Percentiles rank a stretch among this genome's conserved stretches.
phyloP scores from a whole-genome alignment of 1,140 invertebrate genomes.

The Oppia nitens region DNA sequence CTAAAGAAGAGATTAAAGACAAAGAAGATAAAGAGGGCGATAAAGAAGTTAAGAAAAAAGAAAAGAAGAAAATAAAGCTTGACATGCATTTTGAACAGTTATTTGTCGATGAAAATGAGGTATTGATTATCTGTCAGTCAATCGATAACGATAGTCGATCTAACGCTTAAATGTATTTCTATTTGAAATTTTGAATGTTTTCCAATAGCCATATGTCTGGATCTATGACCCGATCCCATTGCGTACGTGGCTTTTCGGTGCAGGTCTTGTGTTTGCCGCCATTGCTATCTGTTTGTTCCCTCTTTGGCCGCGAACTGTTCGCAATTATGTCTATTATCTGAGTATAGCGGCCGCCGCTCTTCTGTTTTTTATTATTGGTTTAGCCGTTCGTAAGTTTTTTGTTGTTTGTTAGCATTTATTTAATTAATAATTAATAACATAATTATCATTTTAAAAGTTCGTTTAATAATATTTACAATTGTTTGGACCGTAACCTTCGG shows the following conservation, averaged over 20 bases:
- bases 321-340: conserved; percentile 90
- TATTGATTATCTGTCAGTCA: too few relatives aligned
- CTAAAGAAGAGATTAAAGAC: conserved; percentile 35
- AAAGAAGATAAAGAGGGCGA: conserved; percentile 26
- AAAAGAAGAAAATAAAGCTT: conserved; percentile 52
- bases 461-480: conserved; percentile 74
- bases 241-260: conserved; percentile 88
- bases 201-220: conserved; percentile 97
- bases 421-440: conserved; percentile 12
- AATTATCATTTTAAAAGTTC: conserved; percentile 35
- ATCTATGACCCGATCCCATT: conserved; percentile 94
- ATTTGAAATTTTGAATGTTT: conserved; percentile 17
- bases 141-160: too few relatives aligned
- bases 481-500: conserved; percentile 79
- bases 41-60: conserved; percentile 30
- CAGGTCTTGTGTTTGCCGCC: conserved; percentile 73
- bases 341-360: conserved; percentile 85
- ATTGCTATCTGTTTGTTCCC: conserved; percentile 95
- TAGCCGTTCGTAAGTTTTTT: conserved; percentile 47
- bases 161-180: too few relatives aligned
- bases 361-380: conserved; percentile 72
- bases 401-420: background rate
- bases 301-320: conserved; percentile 81
- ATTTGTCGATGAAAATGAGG: conserved; percentile 76
- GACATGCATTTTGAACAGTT: conserved; percentile 91